Evolutionary conservation across 2,113 vertebrate species (phyloP).

Genomic region (Cisticola juncidis): DNA sequence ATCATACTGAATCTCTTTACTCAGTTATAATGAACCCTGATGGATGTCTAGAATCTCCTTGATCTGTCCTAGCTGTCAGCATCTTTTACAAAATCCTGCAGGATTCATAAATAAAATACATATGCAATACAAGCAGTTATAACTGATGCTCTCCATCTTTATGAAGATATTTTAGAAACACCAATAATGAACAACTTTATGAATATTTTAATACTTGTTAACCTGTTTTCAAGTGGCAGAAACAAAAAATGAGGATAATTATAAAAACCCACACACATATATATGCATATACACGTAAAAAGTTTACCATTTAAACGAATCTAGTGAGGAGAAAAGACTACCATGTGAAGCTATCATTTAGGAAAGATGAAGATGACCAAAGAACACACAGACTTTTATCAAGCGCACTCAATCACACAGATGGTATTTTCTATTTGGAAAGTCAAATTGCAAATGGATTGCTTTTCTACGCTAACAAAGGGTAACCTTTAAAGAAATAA

Average conservation of each 20-base stretch:
- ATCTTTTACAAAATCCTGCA: not conserved
- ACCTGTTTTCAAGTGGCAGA: not conserved
- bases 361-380: not conserved
- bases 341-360: not conserved
- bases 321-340: not conserved
- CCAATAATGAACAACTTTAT: not conserved
- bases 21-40: conserved; percentile 16
- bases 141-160: not conserved
- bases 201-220: not conserved
- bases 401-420: not conserved
- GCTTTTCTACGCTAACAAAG: not conserved
- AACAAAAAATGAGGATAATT: not conserved
- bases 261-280: not conserved
- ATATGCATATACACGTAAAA: not conserved
- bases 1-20: conserved; percentile 46
- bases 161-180: not conserved
- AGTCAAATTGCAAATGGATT: not conserved
- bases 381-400: not conserved
- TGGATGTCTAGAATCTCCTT: conserved; percentile 45
- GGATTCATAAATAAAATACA: not conserved
- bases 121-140: not conserved
- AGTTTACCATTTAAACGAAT: not conserved
- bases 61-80: conserved; percentile 39
- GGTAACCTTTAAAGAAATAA: not conserved
- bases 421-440: not conserved